Base-by-base conservation (phyloP, 2,113 vertebrate species). In the Myrmecophaga tridactyla region DNA sequence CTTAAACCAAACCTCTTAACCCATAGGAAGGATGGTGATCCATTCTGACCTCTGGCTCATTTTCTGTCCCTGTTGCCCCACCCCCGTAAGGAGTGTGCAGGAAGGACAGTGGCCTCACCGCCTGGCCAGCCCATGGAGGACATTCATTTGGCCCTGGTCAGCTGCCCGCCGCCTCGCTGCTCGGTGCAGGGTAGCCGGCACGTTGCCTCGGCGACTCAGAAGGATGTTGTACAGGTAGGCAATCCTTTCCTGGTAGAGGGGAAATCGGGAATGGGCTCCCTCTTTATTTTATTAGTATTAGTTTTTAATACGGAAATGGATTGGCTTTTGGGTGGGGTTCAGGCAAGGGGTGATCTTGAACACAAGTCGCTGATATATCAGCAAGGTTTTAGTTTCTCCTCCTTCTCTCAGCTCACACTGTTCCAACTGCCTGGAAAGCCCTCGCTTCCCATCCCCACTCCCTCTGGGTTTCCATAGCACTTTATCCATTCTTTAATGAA, bases 141-240 rank as follows among this genome's bases (percentile, higher is more conserved):
- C 2, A 4, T 91, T 96, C 60, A 20, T 17, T 23, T 96, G 92
- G 0, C 94, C 36, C 0, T 93, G 80, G 4, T 98, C 98, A 0
- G 90, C 97, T 0, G 43, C 85, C 6, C 31, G 90, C 48, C 20
- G 92, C 1, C 29, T 87, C 27, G 84, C 95, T 0, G 96, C 65
- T 67, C 56, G 96, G 29, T 96, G 75, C 92, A 99, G 94, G 6
- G 98, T 96, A 6, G 58, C 95, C 0, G 72, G 1, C 46, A 98
- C 23, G 13, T 90, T 96, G 3, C 70, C 92, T 31, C 99, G 98
- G 69, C 98, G 98, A 1, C 98, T 98, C 90, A 99, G 97, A 97
- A 99, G 99, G 51, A 95, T 56, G 62, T 98, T 98, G 95, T 98
- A 99, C 58, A 99, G 99, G 94, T 98, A 98, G 18, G 8, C 11